These are phyloP conservation scores for Parthenolecanium corni DNA, from an alignment of 2,888 invertebrate species.

Conservation along the genomic window DNA sequence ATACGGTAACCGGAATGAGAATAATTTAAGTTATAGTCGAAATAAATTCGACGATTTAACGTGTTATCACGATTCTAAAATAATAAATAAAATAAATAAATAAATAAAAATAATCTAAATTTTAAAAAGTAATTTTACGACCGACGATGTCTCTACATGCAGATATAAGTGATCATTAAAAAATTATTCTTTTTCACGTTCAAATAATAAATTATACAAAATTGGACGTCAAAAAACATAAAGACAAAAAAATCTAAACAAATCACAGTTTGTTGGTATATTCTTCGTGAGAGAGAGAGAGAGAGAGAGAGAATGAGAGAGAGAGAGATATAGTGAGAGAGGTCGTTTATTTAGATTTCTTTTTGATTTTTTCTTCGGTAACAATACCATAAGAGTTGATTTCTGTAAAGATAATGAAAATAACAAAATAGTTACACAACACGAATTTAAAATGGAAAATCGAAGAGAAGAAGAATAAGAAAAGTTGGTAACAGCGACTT, in stretches of 20 bases:
- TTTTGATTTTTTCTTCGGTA: slow-evolving; percentile 18
- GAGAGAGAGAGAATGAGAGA: too few species aligned
- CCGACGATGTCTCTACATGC: too few species aligned
- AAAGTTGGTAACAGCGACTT: slow-evolving; percentile 32
- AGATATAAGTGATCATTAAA: too few species aligned
- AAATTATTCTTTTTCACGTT: background rate
- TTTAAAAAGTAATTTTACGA: background rate
- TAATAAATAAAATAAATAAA: slow-evolving; percentile 13
- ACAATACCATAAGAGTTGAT: slow-evolving; percentile 33
- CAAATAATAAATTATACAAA: background rate
- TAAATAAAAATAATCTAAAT: slow-evolving; percentile 1
- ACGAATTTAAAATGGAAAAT: background rate
- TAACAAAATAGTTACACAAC: background rate
- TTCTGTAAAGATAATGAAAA: slow-evolving; percentile 32
- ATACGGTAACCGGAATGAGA: slow-evolving; percentile 1
- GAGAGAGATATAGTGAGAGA: background rate
- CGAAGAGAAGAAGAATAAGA: background rate
- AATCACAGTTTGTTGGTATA: slow-evolving; percentile 13
- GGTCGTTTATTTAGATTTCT: background rate
- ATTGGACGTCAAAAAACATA: slow-evolving; percentile 18
- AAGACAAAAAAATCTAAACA: background rate
- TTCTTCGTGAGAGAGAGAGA: too few species aligned
- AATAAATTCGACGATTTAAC: too few species aligned
- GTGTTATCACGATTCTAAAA: background rate
- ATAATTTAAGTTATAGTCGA: too few species aligned